A percentile compares a stretch with the other conserved stretches of the same genome.
These are phyloP conservation scores for Oncopeltus fasciatus DNA, from an alignment of 1,140 invertebrate genomes.

Conservation along the genomic window DNA sequence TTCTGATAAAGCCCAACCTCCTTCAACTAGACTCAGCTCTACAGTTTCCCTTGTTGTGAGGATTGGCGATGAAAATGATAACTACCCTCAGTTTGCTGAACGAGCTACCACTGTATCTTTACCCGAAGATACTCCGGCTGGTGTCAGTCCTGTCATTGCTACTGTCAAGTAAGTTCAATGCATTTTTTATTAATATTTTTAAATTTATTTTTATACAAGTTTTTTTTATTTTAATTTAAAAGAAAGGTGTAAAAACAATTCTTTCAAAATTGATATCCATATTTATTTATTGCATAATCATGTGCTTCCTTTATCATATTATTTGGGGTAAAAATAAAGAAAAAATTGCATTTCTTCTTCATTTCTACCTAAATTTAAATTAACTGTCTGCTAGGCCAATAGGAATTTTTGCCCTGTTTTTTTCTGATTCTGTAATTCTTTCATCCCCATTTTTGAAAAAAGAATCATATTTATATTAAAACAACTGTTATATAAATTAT, in stretches of 20 bases:
- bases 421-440: background rate
- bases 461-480: background rate
- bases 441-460: background rate
- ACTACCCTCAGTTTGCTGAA: conserved; percentile 88
- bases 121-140: conserved; percentile 73
- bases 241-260: too few relatives aligned
- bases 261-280: too few relatives aligned
- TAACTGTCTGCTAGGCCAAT: too few relatives aligned
- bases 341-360: too few relatives aligned
- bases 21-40: conserved; percentile 38
- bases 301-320: too few relatives aligned
- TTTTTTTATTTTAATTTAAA: background rate
- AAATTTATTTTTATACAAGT: background rate
- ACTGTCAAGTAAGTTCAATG: conserved; percentile 45
- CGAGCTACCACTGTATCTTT: conserved; percentile 74
- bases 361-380: too few relatives aligned
- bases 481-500: too few relatives aligned
- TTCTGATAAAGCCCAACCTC: conserved; percentile 60
- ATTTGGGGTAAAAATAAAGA: too few relatives aligned
- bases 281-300: too few relatives aligned
- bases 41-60: conserved; percentile 69
- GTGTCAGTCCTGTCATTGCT: conserved; percentile 67
- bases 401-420: too few relatives aligned
- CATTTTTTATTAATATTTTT: background rate
- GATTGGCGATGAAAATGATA: conserved; percentile 89